A percentile compares a stretch with the other conserved stretches of the same genome.
Evolutionary conservation across 2,888 invertebrate species (phyloP).

Genomic region (Argyresthia albistria): DNA sequence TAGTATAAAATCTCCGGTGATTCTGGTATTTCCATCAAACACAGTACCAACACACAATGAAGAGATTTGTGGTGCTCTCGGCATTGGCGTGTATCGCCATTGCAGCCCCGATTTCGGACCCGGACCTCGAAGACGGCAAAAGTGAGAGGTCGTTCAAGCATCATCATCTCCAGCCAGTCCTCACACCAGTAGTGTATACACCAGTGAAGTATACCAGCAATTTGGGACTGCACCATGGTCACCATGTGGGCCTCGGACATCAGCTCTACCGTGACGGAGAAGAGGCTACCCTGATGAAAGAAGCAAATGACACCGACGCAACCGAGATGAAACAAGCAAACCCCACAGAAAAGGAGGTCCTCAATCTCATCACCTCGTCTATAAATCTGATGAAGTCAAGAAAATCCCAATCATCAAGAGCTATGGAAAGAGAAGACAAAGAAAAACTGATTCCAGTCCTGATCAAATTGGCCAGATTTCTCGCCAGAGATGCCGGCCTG

Average conservation of each 20-base stretch:
- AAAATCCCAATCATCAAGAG: conserved; percentile 8
- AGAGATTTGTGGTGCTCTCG: conserved; percentile 45
- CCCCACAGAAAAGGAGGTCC: conserved; percentile 18
- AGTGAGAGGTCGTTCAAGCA: not conserved
- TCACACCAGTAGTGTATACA: not conserved
- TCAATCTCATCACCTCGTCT: conserved; percentile 18
- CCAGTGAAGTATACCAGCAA: not conserved
- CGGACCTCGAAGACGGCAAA: conserved; percentile 11
- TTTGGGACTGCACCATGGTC: not conserved
- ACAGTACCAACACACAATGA: conserved; percentile 33
- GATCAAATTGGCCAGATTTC: no score
- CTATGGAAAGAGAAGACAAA: conserved; percentile 31
- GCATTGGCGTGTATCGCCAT: conserved; percentile 35
- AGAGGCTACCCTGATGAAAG: conserved; percentile 1
- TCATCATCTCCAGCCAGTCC: not conserved
- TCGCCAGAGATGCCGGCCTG: no score
- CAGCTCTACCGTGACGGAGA: not conserved
- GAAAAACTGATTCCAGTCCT: no score
- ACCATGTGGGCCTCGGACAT: not conserved
- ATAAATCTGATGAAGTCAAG: conserved; percentile 20
- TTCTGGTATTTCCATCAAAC: not conserved
- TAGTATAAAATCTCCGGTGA: conserved; percentile 38
- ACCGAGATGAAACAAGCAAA: conserved; percentile 9
- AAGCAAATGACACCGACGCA: not conserved
- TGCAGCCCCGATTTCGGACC: conserved; percentile 34